phyloP scores from a whole-genome alignment of 1,140 invertebrate species.

The Epicauta chinensis region DNA sequence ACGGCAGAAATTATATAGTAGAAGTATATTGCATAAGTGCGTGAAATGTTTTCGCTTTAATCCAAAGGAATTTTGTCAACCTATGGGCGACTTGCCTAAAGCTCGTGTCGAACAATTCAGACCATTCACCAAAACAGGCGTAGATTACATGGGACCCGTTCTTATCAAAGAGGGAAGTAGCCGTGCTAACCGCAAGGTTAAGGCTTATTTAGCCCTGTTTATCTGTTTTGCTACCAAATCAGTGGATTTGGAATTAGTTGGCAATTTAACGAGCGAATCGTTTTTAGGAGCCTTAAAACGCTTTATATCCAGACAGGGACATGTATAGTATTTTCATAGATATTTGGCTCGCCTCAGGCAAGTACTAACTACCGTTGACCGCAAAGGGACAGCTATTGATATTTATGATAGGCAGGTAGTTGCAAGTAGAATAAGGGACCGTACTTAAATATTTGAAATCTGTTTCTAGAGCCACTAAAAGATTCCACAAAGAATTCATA shows the following conservation, averaged over 20 bases:
- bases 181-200: conserved; percentile 19
- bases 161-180: conserved; percentile 1
- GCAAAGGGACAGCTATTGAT: no score
- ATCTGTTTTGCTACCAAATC: conserved; percentile 35
- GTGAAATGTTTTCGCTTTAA: no score
- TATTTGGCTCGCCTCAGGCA: no score
- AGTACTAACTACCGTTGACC: no score
- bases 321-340: no score
- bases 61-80: conserved; percentile 17
- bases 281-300: conserved; percentile 34
- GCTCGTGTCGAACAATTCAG: conserved; percentile 12
- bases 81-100: conserved; percentile 20
- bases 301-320: conserved; percentile 31
- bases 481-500: no score
- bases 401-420: no score
- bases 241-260: conserved; percentile 38
- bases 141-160: conserved; percentile 33
- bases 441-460: no score
- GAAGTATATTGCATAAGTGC: no score
- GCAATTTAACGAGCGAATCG: conserved; percentile 28
- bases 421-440: no score
- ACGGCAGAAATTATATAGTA: no score
- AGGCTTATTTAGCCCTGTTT: conserved; percentile 35
- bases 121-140: conserved; percentile 25
- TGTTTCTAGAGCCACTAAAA: no score